Conservation (phyloP, 2,113 vertebrate genomes). For the Leptosomus discolor region DNA sequence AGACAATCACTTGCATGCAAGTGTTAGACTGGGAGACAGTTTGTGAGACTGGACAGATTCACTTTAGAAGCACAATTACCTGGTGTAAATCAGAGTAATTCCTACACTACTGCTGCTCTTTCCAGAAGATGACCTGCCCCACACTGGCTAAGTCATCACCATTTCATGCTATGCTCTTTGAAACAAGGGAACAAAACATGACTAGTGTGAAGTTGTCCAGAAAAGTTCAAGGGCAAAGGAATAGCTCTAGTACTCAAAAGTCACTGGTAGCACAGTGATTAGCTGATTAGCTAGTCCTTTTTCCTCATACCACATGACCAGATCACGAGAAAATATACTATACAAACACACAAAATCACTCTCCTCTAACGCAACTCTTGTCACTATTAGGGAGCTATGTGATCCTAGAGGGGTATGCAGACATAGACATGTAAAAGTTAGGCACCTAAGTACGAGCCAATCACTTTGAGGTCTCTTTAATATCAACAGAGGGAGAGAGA, state of each 20-base stretch:
- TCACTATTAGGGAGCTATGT: background rate
- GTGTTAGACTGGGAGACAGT: background rate
- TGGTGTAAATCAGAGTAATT: background rate
- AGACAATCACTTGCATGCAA: background rate
- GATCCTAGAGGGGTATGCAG: background rate
- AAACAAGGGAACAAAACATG: background rate
- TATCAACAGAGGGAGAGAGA: background rate
- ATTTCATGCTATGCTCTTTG: background rate
- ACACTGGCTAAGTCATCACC: background rate
- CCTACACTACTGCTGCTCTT: background rate
- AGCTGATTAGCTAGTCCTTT: background rate
- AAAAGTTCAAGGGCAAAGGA: background rate
- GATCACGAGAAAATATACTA: background rate
- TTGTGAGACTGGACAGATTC: background rate
- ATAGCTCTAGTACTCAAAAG: background rate
- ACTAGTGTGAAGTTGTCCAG: background rate
- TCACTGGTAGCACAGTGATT: background rate
- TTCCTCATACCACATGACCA: background rate
- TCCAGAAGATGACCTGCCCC: background rate
- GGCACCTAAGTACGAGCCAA: background rate
- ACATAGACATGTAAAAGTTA: background rate
- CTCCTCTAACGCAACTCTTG: background rate
- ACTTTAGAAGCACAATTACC: background rate
- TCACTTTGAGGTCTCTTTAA: background rate
- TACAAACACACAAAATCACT: background rate